These are phyloP conservation scores for Ganaspis sp. DNA, from an alignment of 1,140 invertebrate genomes.

Conservation along the genomic window DNA sequence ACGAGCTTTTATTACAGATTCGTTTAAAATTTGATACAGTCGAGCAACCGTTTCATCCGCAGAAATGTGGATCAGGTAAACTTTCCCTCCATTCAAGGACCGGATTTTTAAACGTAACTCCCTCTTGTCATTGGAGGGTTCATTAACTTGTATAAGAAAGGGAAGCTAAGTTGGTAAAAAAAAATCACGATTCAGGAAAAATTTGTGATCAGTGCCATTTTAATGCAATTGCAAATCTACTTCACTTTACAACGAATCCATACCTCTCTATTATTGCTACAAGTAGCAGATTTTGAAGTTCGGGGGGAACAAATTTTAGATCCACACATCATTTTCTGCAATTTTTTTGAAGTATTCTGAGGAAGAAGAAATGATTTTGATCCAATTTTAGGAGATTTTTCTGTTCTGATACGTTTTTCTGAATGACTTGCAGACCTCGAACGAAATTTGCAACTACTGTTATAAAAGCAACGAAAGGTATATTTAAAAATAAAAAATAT, in stretches of 20 bases:
- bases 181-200: too few species aligned
- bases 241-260: too few species aligned
- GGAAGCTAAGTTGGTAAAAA: constrained; percentile 51
- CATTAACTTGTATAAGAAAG: constrained; percentile 63
- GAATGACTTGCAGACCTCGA: constrained; percentile 61
- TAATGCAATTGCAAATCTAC: too few species aligned
- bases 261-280: constrained; percentile 30
- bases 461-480: constrained; percentile 36
- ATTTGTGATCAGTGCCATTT: too few species aligned
- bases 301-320: not conserved
- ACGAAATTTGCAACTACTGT: constrained; percentile 44
- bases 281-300: not conserved
- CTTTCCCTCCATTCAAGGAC: constrained; percentile 66
- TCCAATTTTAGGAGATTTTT: constrained; percentile 35
- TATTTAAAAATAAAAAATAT: constrained; percentile 16
- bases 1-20: constrained; percentile 50
- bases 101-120: constrained; percentile 70
- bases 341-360: constrained; percentile 25
- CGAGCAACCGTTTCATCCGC: constrained; percentile 61
- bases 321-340: constrained; percentile 4
- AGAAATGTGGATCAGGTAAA: constrained; percentile 67
- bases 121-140: constrained; percentile 54
- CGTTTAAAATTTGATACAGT: constrained; percentile 68
- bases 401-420: constrained; percentile 33
- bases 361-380: constrained; percentile 25